Evolutionary conservation across 2,888 invertebrate genomes (phyloP), one percentile per base, ranked within the genome.

Genomic region (Beris chalybata): DNA sequence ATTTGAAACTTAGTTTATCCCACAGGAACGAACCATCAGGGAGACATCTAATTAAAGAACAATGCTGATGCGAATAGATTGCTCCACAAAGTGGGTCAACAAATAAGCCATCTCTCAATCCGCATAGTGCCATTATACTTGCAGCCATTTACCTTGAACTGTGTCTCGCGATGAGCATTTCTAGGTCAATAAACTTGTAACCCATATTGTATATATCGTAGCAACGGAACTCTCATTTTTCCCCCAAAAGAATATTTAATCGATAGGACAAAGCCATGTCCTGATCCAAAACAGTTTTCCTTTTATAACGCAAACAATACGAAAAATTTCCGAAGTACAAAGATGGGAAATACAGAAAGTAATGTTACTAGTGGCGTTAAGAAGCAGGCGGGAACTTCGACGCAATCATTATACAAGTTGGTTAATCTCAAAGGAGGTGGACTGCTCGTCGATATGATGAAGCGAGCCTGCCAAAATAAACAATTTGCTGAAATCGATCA

Each of bases 321-420:
- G 9, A 4, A 29, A 7, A 7, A 7, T 53, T 22, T 53, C 12
- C 15, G 12, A 31, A 38, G 38, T 38, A 9, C 38, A 22, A 56
- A 56, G 44, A 89, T 89, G 91, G 92, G 92, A 77, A 92, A 92
- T 83, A 91, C 91, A 3, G 91, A 92, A 75, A 91, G 91, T 74
- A 92, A 92, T 80, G 96, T 97, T 1, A 92, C 94, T 0, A 93
- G 93, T 79, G 95, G 95, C 52, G 95, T 97, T 15, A 97, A 97
- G 79, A 95, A 95, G 72, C 97, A 97, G 79, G 96, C 95, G 3
- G 93, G 92, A 29, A 89, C 90, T 12, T 90, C 92, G 3, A 86
- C 89, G 31, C 90, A 92, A 76, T 86, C 90, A 63, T 85, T 96
- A 59, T 97, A 97, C 77, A 92, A 93, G 76, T 84, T 97, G 55